These are phyloP conservation scores for Macrophya alboannulata DNA, from an alignment of 2,888 invertebrate species.

Conservation along the genomic window DNA sequence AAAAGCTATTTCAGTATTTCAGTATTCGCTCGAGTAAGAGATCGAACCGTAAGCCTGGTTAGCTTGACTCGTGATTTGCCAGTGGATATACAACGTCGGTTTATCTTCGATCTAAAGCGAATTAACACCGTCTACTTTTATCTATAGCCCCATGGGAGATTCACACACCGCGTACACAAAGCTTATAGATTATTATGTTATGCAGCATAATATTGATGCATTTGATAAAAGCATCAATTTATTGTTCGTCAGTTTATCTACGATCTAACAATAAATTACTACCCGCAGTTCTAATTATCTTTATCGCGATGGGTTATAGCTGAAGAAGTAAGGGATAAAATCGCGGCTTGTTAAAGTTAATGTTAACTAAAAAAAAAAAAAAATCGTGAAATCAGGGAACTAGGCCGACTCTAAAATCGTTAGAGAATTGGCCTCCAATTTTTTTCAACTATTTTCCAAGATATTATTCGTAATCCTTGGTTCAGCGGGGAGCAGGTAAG, in stretches of 20 bases:
- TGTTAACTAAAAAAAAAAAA: background rate
- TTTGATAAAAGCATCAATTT: constrained; percentile 18
- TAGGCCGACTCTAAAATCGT: background rate
- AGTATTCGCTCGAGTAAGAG: constrained; percentile 36
- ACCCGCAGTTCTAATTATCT: constrained; percentile 51
- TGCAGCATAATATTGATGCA: constrained; percentile 35
- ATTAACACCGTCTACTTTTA: constrained; percentile 50
- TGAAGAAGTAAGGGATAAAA: constrained; percentile 59
- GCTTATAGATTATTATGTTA: constrained; percentile 42
- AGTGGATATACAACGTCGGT: constrained; percentile 8
- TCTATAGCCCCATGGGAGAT: constrained; percentile 1
- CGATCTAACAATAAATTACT: constrained; percentile 41
- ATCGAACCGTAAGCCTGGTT: constrained; percentile 45
- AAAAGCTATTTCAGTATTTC: constrained; percentile 45
- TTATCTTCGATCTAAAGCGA: constrained; percentile 47
- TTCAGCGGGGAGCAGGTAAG: background rate
- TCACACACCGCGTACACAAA: constrained; percentile 15
- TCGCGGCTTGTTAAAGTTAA: constrained; percentile 55
- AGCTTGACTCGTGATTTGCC: constrained; percentile 47
- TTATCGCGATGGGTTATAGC: constrained; percentile 56
- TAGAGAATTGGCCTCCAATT: background rate
- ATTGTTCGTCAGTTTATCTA: constrained; percentile 41
- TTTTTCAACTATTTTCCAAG: background rate
- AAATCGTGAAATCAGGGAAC: background rate
- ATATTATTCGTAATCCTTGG: constrained; percentile 21